phyloP scores from a whole-genome alignment of 2,113 vertebrate genomes.

The Campylomormyrus tamandua region DNA sequence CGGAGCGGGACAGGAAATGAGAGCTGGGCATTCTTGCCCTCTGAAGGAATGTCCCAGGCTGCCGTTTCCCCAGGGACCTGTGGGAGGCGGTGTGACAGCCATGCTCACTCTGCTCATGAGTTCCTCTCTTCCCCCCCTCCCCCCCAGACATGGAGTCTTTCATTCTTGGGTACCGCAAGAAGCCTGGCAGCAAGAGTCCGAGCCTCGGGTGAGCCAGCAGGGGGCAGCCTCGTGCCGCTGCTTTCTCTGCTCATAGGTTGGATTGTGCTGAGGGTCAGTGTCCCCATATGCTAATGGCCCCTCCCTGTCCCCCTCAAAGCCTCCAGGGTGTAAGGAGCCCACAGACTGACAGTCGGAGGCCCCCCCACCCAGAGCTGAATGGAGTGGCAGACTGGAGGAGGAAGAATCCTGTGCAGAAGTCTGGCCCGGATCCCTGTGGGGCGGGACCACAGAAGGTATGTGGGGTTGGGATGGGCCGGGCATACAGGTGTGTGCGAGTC shows the following conservation, averaged over 20 bases:
- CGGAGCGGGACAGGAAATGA: background rate
- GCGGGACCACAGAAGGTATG: conserved; percentile 60
- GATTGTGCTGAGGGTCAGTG: background rate
- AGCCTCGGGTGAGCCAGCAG: conserved; percentile 55
- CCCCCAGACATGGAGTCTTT: conserved; percentile 64
- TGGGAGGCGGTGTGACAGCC: background rate
- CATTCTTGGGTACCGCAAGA: conserved; percentile 57
- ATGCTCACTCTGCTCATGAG: background rate
- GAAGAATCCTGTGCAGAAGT: conserved; percentile 46
- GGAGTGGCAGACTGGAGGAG: conserved; percentile 64
- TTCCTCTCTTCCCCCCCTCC: background rate
- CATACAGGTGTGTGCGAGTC: background rate
- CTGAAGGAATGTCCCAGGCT: background rate
- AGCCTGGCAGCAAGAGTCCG: conserved; percentile 58
- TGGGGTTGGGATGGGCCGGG: background rate
- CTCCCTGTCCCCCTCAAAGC: conserved; percentile 11
- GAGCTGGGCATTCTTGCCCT: background rate
- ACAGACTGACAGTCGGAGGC: conserved; percentile 56
- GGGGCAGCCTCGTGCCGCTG: too few species aligned
- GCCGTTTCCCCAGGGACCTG: background rate
- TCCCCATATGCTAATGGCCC: background rate
- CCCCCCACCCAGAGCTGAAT: conserved; percentile 62
- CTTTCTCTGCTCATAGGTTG: background rate
- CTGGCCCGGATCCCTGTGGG: conserved; percentile 56
- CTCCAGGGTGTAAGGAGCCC: conserved; percentile 51